These are phyloP conservation scores for Dendrocopos noguchii DNA, from an alignment of 2,113 vertebrate genomes.

Conservation along the genomic window DNA sequence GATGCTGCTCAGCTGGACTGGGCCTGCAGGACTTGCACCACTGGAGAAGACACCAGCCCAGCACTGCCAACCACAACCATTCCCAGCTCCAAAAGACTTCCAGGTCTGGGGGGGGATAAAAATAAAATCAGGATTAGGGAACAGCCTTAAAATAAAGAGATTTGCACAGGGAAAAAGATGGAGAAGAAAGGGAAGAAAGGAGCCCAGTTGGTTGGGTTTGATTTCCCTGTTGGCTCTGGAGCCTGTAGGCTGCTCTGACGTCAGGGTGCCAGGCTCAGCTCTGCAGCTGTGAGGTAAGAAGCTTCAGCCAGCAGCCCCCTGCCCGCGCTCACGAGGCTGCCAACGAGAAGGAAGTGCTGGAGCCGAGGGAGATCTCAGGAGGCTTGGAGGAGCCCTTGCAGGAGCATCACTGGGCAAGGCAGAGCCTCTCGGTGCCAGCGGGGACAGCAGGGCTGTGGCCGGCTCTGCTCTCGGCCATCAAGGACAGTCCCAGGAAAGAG, in stretches of 20 bases:
- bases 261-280: background rate
- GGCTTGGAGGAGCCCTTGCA: background rate
- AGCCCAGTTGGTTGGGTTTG: background rate
- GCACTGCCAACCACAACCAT: background rate
- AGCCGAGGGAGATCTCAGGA: background rate
- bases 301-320: background rate
- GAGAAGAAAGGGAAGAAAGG: background rate
- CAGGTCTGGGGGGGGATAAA: background rate
- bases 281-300: slow-evolving; percentile 7
- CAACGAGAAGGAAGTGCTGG: background rate
- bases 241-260: background rate
- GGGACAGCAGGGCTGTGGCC: background rate
- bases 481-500: slow-evolving; percentile 4
- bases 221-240: background rate
- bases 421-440: fast-evolving
- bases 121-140: background rate
- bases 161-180: background rate
- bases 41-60: background rate
- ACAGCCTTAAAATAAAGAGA: background rate
- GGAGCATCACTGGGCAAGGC: background rate
- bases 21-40: background rate
- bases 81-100: background rate
- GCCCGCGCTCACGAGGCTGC: background rate
- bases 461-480: background rate
- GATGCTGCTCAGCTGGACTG: background rate